Conservation (phyloP, 2,797 vertebrate species). For the Syncerus caffer region DNA sequence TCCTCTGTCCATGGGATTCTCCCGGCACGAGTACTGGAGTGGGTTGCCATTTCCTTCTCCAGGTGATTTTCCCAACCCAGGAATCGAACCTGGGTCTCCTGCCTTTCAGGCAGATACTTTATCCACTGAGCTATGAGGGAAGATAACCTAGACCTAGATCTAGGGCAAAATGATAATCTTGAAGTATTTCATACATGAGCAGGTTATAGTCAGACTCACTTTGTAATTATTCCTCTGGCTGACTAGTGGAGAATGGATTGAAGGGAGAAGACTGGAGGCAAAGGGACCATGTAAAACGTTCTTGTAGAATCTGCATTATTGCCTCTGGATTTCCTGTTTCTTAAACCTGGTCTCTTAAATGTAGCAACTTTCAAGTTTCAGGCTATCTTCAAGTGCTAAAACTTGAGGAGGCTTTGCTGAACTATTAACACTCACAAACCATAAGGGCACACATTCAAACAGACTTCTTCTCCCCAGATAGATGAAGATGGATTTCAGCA, state of each 20-base stretch:
- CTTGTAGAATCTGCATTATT: neutral
- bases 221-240: neutral
- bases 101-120: neutral
- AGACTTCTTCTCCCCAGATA: neutral
- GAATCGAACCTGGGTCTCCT: neutral
- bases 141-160: neutral
- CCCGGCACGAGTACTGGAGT: neutral
- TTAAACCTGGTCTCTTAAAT: neutral
- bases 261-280: neutral
- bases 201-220: neutral
- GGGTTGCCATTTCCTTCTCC: neutral
- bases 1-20: neutral
- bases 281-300: neutral
- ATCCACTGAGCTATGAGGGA: neutral
- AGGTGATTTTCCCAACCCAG: neutral
- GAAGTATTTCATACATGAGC: neutral
- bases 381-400: neutral
- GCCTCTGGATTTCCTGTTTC: neutral
- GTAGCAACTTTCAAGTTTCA: neutral
- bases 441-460: neutral
- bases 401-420: neutral
- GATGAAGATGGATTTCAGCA: neutral
- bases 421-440: neutral
- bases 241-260: neutral
- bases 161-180: neutral